These are phyloP conservation scores for Eupelmus urozonus DNA, from an alignment of 2,888 invertebrate species.

Conservation along the genomic window DNA sequence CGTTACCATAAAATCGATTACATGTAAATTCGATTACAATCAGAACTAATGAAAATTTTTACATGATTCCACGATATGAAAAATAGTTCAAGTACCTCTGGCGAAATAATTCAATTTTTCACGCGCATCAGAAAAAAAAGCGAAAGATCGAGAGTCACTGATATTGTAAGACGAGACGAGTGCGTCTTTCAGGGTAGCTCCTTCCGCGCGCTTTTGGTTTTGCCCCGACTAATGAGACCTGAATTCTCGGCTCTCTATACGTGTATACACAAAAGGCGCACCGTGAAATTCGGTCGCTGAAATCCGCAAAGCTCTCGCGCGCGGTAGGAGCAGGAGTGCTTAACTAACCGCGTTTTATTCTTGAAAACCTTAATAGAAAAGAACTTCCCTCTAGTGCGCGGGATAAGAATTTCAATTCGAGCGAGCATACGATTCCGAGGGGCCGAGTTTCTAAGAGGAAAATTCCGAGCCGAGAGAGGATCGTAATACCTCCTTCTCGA, in stretches of 20 bases:
- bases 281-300: constrained; percentile 25
- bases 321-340: background rate
- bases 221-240: constrained; percentile 34
- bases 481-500: constrained; percentile 28
- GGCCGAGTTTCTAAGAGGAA: constrained; percentile 5
- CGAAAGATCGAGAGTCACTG: too few species aligned
- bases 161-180: too few species aligned
- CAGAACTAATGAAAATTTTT: too few species aligned
- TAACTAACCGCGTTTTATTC: constrained; percentile 41
- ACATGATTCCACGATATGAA: too few species aligned
- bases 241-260: constrained; percentile 14
- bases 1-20: too few species aligned
- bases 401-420: constrained; percentile 45
- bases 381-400: constrained; percentile 24
- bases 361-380: constrained; percentile 23
- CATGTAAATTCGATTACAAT: too few species aligned
- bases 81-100: too few species aligned
- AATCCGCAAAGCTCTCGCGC: constrained; percentile 1
- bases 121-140: background rate
- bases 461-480: constrained; percentile 17
- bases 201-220: constrained; percentile 32
- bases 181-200: too few species aligned
- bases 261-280: constrained; percentile 1
- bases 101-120: too few species aligned
- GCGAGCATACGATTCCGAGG: constrained; percentile 22